These are phyloP conservation scores for Chionoecetes opilio DNA, from an alignment of 1,140 invertebrate species.

Conservation along the genomic window DNA sequence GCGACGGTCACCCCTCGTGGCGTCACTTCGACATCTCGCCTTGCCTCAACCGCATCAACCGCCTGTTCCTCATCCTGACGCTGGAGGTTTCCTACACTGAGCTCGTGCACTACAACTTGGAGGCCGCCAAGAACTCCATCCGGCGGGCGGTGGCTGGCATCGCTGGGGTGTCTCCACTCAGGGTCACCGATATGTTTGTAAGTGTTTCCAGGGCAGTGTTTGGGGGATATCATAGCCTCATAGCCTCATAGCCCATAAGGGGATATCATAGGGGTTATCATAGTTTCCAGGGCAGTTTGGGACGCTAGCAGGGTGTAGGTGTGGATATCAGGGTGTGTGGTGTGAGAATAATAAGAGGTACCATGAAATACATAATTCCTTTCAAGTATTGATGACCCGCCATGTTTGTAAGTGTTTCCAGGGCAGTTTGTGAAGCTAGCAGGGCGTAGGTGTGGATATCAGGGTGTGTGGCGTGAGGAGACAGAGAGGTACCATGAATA, in stretches of 20 bases:
- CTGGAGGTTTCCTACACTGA: constrained; percentile 81
- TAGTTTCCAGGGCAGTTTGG: no score
- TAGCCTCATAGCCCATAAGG: no score
- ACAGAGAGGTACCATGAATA: no score
- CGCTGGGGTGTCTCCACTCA: constrained; percentile 83
- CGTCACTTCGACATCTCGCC: constrained; percentile 82
- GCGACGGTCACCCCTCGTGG: constrained; percentile 82
- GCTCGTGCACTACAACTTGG: constrained; percentile 81
- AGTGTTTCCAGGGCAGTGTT: constrained; percentile 66
- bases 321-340: not conserved
- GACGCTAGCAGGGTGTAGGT: not conserved
- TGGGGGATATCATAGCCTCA: no score
- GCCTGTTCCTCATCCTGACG: constrained; percentile 81
- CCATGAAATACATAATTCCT: no score
- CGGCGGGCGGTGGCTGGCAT: constrained; percentile 83
- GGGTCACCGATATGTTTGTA: constrained; percentile 83
- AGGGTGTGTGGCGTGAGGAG: no score
- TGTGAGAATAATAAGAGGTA: no score
- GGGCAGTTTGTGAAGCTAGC: no score
- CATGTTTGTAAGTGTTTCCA: no score
- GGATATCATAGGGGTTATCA: no score
- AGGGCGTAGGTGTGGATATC: no score
- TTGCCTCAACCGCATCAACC: constrained; percentile 81
- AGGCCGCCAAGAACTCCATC: constrained; percentile 82
- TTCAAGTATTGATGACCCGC: no score